phyloP scores from a whole-genome alignment of 2,888 invertebrate genomes.

The Hemistola chrysoprasaria region DNA sequence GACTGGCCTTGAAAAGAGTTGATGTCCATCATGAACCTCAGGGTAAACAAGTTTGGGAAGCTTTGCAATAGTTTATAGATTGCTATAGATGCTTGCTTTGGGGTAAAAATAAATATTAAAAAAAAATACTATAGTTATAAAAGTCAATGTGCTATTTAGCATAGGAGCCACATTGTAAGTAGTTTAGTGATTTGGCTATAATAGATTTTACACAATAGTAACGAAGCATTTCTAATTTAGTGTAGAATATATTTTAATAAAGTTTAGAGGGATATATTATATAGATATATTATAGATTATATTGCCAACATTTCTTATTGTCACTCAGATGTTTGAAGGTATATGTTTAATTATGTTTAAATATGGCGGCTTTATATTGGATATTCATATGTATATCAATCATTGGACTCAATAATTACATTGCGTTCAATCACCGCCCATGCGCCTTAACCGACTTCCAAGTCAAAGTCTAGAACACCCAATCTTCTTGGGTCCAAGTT shows the following conservation, averaged over 20 bases:
- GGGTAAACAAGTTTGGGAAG: constrained; percentile 20
- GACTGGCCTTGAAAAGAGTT: constrained; percentile 4
- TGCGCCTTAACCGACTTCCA: too few species aligned
- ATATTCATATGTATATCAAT: too few species aligned
- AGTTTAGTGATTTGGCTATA: constrained; percentile 10
- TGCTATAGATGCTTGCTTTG: constrained; percentile 21
- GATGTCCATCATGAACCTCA: constrained; percentile 2
- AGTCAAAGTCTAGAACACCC: too few species aligned
- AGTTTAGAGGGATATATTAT: too few species aligned
- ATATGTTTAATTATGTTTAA: too few species aligned
- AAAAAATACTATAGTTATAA: constrained; percentile 3
- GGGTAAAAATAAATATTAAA: constrained; percentile 1
- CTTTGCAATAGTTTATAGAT: constrained; percentile 16
- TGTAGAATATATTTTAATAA: constrained; percentile 3
- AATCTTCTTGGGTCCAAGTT: too few species aligned
- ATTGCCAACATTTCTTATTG: too few species aligned
- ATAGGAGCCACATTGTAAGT: constrained; percentile 15
- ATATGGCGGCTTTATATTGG: too few species aligned
- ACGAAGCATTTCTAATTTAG: constrained; percentile 12
- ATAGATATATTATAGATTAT: too few species aligned
- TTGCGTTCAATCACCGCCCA: too few species aligned
- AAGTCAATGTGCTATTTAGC: constrained; percentile 13
- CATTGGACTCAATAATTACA: too few species aligned
- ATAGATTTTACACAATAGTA: constrained; percentile 10
- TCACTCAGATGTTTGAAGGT: too few species aligned